Evolutionary conservation across 2,113 vertebrate species (phyloP).

Genomic region (Tachysurus fulvidraco): DNA sequence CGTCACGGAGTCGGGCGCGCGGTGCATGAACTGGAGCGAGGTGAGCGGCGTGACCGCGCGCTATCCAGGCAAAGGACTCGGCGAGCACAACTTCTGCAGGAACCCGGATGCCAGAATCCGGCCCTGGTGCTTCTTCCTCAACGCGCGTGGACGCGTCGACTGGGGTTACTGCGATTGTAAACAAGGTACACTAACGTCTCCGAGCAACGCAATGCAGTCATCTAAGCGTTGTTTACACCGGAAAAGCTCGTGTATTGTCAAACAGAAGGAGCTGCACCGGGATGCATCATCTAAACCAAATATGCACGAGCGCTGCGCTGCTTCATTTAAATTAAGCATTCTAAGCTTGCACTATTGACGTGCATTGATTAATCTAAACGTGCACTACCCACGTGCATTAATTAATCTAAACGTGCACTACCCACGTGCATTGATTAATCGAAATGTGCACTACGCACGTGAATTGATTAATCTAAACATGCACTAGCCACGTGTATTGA

Average conservation of each 20-base stretch:
- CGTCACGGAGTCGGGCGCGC: slow-evolving; percentile 77
- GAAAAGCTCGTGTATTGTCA: background rate
- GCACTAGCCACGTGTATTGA: too few relatives aligned
- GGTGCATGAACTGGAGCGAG: slow-evolving; percentile 80
- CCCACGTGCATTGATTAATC: background rate
- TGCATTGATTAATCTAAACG: background rate
- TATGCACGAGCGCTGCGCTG: background rate
- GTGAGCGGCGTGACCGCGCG: slow-evolving; percentile 74
- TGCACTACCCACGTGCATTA: background rate
- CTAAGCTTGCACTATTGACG: background rate
- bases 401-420: background rate
- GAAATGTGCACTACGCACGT: background rate
- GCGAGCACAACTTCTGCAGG: slow-evolving; percentile 80
- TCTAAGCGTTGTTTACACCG: background rate
- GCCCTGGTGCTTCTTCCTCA: slow-evolving; percentile 82
- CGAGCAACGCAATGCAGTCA: background rate
- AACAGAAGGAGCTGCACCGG: background rate
- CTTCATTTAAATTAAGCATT: background rate
- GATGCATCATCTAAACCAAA: background rate
- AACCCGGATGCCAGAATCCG: slow-evolving; percentile 79
- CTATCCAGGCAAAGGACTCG: slow-evolving; percentile 71
- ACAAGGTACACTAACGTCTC: slow-evolving; percentile 75
- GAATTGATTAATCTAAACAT: background rate
- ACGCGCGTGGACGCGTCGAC: slow-evolving; percentile 73
- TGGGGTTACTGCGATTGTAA: slow-evolving; percentile 85